These are phyloP conservation scores for Mayetiola destructor DNA, from an alignment of 2,888 invertebrate species.

Conservation along the genomic window DNA sequence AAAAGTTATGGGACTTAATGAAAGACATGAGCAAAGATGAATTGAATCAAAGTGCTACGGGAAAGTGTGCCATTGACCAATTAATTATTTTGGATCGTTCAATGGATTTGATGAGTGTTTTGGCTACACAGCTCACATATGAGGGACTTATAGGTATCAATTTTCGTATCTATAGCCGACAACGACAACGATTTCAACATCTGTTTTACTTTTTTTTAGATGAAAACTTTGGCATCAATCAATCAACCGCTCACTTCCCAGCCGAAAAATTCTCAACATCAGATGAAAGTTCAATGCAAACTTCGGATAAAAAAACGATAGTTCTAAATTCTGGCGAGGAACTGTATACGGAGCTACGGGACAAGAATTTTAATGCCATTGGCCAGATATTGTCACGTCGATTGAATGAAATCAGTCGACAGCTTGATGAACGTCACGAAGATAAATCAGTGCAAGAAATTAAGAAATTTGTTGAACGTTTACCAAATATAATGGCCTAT, in stretches of 20 bases:
- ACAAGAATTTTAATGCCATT: slow-evolving; percentile 84
- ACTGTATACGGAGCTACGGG: slow-evolving; percentile 75
- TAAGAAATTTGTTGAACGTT: slow-evolving; percentile 77
- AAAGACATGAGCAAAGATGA: slow-evolving; percentile 57
- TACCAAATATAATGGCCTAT: slow-evolving; percentile 74
- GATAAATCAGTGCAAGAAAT: slow-evolving; percentile 90
- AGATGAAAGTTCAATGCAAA: slow-evolving; percentile 24
- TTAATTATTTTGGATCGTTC: slow-evolving; percentile 79
- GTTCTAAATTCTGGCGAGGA: slow-evolving; percentile 81
- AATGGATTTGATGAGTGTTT: slow-evolving; percentile 79
- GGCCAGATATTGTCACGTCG: slow-evolving; percentile 73
- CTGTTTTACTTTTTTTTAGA: slow-evolving; percentile 39
- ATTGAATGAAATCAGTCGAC: slow-evolving; percentile 71
- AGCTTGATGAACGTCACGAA: slow-evolving; percentile 69
- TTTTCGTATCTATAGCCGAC: not conserved
- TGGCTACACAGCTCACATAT: slow-evolving; percentile 91
- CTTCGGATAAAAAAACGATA: slow-evolving; percentile 51
- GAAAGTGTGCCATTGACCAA: slow-evolving; percentile 65
- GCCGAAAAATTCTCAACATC: slow-evolving; percentile 67
- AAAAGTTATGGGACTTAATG: slow-evolving; percentile 78
- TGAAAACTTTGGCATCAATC: slow-evolving; percentile 79
- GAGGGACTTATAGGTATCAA: slow-evolving; percentile 68
- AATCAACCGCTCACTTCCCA: slow-evolving; percentile 67
- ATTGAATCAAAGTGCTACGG: slow-evolving; percentile 32
- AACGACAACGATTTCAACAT: no score